Base-by-base conservation (phyloP, 2,797 vertebrate genomes). In the Enteromius viviparus region DNA sequence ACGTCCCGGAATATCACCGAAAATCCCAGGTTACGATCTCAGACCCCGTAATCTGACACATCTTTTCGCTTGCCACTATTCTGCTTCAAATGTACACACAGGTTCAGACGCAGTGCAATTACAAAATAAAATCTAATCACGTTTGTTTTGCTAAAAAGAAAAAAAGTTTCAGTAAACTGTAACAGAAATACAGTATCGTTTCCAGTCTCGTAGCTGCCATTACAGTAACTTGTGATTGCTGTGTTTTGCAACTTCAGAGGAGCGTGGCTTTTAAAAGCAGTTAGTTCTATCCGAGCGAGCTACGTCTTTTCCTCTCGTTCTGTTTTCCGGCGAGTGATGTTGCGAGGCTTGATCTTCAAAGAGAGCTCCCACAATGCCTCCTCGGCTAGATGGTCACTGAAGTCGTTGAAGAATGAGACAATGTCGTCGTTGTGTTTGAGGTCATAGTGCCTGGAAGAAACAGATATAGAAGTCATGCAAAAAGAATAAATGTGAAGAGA, bases 351-450 rank as follows among this genome's bases (percentile, higher is more conserved):
- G 92, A 99, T 99, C 92, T 99, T 99, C 87, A 99, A 93, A n/a
- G 98, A 99, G 32, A 99, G 96, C 90, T 99, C 98, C 98, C 98
- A 99, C 29, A 99, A 89, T 5, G 98, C 98, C 92, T 99, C 98
- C 91, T 99, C 98, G 0, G 98, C 98, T 87, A 99, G 94, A 92
- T 99, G 98, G 92, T 99, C 98, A 1, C 97, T 98, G 95, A 99
- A 99, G 91, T 99, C 98, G 0, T 99, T 99, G 94, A 99, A 99
- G 94, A 99, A 99, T 0, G 91, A 97, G 60, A 99, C 96, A 1
- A 99, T 98, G 91, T 99, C 98, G 0, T 99, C 98, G 0, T 98
- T 98, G 75, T 97, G 96, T 87, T 96, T 97, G 89, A 99, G 95
- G 76, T 99, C 97, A 0, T 99, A 99, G 92, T 97, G 97, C 90